phyloP scores from a whole-genome alignment of 35 echinoderm and acorn worm genomes.

The Chiridota heheva region DNA sequence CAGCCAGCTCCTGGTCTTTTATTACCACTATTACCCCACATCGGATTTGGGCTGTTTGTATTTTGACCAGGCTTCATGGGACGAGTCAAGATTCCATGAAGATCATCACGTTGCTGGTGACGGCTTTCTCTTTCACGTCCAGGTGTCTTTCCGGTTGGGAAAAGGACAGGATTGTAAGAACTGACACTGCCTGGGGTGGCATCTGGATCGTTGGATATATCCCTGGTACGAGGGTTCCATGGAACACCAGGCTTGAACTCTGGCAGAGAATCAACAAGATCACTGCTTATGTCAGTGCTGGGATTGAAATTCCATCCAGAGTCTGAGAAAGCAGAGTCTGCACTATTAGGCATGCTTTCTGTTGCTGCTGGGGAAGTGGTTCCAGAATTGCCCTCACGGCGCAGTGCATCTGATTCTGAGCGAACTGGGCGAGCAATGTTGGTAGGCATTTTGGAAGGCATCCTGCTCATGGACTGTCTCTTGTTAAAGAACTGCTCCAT shows the following conservation, averaged over 20 bases:
- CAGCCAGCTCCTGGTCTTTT: conserved; percentile 53
- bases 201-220: conserved; percentile 92
- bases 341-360: conserved; percentile 76
- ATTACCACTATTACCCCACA: conserved; percentile 19
- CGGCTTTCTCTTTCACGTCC: conserved; percentile 54
- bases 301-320: conserved; percentile 73
- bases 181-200: conserved; percentile 95
- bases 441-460: conserved; percentile 30
- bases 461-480: conserved; percentile 34
- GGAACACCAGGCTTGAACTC: conserved; percentile 99
- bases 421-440: conserved; percentile 12
- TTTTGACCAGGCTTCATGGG: conserved; percentile 82
- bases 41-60: conserved; percentile 22
- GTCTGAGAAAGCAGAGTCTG: conserved; percentile 90
- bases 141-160: conserved; percentile 46
- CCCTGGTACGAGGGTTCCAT: conserved; percentile 87
- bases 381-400: conserved; percentile 69
- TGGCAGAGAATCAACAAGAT: conserved; percentile 65
- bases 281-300: conserved; percentile 22
- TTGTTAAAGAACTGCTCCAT: conserved; percentile 83
- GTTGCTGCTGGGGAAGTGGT: conserved; percentile 88
- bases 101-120: conserved; percentile 50
- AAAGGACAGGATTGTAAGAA: conserved; percentile 27
- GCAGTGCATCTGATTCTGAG: conserved; percentile 51
- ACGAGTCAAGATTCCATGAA: conserved; percentile 84